A percentile compares a stretch with the other conserved stretches of the same genome.
Evolutionary conservation across 2,888 invertebrate species (phyloP).

Genomic region (Zygothrica quintamaculata): DNA sequence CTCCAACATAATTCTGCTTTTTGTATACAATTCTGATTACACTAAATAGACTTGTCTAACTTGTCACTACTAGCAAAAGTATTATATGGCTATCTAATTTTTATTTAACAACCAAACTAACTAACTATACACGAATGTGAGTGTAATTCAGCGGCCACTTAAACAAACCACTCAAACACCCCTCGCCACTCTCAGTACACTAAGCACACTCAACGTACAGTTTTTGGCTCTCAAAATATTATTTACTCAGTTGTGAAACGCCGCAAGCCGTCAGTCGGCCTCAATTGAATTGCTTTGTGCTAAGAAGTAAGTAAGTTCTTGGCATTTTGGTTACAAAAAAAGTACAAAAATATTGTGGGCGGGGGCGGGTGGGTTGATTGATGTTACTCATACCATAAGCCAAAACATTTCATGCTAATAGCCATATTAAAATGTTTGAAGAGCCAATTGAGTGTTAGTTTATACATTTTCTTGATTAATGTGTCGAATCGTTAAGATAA

Average conservation of each 20-base stretch:
- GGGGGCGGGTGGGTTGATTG: too few relatives aligned
- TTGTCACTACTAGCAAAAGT: background rate
- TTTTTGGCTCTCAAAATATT: constrained; percentile 45
- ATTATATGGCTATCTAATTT: constrained; percentile 28
- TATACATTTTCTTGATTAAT: background rate
- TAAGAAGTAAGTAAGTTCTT: background rate
- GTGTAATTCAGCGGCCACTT: constrained; percentile 37
- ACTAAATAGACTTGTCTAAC: constrained; percentile 60
- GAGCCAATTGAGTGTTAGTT: background rate
- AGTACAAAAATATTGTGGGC: too few relatives aligned
- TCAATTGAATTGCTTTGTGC: constrained; percentile 10
- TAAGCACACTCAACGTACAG: constrained; percentile 1
- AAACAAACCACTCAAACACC: constrained; percentile 41
- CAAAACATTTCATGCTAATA: too few relatives aligned
- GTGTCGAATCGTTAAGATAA: constrained; percentile 11
- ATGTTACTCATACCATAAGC: too few relatives aligned
- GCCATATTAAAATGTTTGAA: too few relatives aligned
- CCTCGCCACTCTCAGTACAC: constrained; percentile 14
- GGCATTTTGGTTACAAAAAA: background rate
- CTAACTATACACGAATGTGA: constrained; percentile 22
- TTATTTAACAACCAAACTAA: constrained; percentile 27
- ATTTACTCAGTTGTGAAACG: constrained; percentile 40
- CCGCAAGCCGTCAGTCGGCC: constrained; percentile 16
- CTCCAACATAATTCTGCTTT: too few relatives aligned
- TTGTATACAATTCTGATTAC: constrained; percentile 69